phyloP scores from a whole-genome alignment of 2,797 vertebrate species.

The Falco rusticolus region DNA sequence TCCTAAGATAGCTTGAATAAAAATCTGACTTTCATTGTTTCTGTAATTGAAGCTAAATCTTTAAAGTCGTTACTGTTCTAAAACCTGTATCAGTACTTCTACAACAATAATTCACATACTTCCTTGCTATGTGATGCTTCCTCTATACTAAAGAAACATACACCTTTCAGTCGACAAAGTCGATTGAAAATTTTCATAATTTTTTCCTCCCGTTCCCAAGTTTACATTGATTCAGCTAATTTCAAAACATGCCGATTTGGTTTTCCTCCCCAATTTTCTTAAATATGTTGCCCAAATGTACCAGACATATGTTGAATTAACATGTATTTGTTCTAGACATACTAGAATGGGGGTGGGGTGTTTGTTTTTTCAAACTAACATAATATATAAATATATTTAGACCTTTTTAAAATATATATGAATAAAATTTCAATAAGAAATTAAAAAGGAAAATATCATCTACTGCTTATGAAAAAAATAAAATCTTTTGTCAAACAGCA shows the following conservation, averaged over 20 bases:
- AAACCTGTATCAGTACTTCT: background rate
- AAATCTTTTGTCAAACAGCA: background rate
- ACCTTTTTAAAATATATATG: background rate
- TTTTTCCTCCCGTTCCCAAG: background rate
- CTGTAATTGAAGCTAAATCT: background rate
- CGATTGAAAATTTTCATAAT: background rate
- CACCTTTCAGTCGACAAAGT: background rate
- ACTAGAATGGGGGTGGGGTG: accelerated
- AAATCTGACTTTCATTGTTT: background rate
- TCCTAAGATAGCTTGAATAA: background rate
- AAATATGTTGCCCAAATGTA: background rate
- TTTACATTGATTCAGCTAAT: background rate
- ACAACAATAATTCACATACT: background rate
- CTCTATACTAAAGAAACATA: background rate
- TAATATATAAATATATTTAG: background rate
- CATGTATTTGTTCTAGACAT: background rate
- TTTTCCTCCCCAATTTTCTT: accelerated
- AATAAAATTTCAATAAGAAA: background rate
- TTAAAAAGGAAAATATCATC: background rate
- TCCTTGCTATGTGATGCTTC: background rate
- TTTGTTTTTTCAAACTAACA: background rate
- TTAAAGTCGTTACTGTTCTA: background rate
- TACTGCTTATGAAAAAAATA: background rate
- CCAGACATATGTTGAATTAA: background rate
- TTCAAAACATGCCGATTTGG: background rate